Conservation (phyloP, 2,113 vertebrate species). For the Eurypyga helias region DNA sequence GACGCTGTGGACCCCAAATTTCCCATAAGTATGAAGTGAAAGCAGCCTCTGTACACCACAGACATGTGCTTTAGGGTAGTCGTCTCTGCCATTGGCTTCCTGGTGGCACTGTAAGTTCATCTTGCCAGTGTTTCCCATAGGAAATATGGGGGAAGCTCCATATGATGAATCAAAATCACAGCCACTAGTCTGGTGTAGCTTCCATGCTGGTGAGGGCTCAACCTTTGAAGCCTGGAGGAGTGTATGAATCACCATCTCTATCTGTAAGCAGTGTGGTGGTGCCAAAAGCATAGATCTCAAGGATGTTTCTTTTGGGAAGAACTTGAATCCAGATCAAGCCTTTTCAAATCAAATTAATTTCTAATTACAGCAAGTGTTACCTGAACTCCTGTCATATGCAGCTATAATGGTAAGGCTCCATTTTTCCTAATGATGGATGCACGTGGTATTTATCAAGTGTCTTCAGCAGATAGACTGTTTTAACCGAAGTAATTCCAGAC, state of each 20-base stretch:
- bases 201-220: neutral
- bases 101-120: neutral
- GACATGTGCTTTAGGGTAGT: neutral
- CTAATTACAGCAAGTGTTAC: neutral
- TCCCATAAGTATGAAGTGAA: fast-evolving
- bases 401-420: neutral
- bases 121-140: neutral
- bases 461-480: neutral
- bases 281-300: neutral
- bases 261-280: neutral
- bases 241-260: neutral
- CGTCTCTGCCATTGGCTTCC: neutral
- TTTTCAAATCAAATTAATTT: neutral
- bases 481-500: neutral
- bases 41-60: neutral
- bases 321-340: neutral
- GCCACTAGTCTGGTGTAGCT: neutral
- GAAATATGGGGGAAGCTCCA: neutral
- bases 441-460: neutral
- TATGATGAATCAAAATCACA: neutral
- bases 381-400: neutral
- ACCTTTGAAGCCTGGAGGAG: neutral
- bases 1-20: neutral
- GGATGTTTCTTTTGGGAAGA: neutral
- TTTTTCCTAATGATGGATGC: neutral